phyloP scores from a whole-genome alignment of 37 sponge, comb jelly and placozoan species.

The Mnemiopsis leidyi region DNA sequence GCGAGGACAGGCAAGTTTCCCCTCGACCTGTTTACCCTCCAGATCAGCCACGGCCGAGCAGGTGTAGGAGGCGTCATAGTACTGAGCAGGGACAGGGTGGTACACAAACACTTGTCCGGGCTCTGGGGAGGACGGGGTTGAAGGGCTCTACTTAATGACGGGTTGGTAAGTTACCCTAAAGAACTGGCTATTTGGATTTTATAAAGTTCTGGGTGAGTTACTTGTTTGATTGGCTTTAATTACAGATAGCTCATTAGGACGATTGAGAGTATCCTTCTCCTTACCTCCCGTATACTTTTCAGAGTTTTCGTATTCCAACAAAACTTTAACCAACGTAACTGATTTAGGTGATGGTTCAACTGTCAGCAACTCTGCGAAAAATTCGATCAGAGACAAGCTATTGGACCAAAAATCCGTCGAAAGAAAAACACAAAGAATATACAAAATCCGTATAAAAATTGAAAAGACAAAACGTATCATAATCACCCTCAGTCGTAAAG shows the following conservation, averaged over 20 bases:
- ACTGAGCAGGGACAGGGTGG: background rate
- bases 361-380: background rate
- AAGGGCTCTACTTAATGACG: too few relatives aligned
- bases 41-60: background rate
- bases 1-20: background rate
- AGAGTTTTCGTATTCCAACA: background rate
- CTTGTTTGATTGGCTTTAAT: too few relatives aligned
- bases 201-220: too few relatives aligned
- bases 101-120: background rate
- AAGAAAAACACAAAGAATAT: too few relatives aligned
- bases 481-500: background rate
- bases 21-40: background rate
- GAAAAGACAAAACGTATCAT: too few relatives aligned
- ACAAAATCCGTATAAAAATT: too few relatives aligned
- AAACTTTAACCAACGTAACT: background rate
- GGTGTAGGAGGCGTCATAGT: background rate
- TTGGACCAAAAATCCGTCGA: too few relatives aligned
- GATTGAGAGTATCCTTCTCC: too few relatives aligned
- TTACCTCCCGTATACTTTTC: background rate
- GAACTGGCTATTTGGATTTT: too few relatives aligned
- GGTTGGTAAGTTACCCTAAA: too few relatives aligned
- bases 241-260: too few relatives aligned
- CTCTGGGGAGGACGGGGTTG: background rate
- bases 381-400: too few relatives aligned
- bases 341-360: background rate